phyloP scores from a whole-genome alignment of 2,888 invertebrate species.

The Yponomeuta malinellus region DNA sequence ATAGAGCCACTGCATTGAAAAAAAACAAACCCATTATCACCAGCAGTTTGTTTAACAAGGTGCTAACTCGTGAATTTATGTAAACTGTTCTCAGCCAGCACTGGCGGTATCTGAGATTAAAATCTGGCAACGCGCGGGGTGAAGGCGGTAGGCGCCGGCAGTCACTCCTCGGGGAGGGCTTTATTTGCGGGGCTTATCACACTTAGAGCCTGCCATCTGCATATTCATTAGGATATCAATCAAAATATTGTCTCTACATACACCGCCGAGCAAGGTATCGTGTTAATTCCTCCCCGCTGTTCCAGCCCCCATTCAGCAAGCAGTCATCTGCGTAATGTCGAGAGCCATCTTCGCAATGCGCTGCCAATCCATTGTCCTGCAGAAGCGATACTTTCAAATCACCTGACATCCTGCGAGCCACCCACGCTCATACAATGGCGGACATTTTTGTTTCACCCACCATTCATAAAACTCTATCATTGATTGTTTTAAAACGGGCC shows the following conservation, averaged over 20 bases:
- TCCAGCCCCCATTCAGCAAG: not conserved
- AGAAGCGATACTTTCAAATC: constrained; percentile 35
- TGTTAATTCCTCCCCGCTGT: not conserved
- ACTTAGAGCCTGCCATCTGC: constrained; percentile 49
- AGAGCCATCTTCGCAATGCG: constrained; percentile 39
- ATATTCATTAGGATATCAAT: constrained; percentile 73
- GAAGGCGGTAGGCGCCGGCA: constrained; percentile 50
- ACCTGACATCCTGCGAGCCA: constrained; percentile 58
- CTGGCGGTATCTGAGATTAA: constrained; percentile 72
- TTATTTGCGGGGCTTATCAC: constrained; percentile 65
- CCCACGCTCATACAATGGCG: constrained; percentile 32
- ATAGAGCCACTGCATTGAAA: not conserved
- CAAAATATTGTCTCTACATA: constrained; percentile 53
- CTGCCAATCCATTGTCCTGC: constrained; percentile 15
- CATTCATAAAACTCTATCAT: constrained; percentile 69
- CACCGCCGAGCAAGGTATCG: not conserved
- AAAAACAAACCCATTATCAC: constrained; percentile 48
- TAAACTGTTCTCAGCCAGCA: constrained; percentile 62
- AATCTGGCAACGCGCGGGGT: constrained; percentile 51
- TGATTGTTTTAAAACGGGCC: constrained; percentile 64
- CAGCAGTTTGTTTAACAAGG: constrained; percentile 70
- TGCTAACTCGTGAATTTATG: constrained; percentile 73
- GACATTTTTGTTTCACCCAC: constrained; percentile 60
- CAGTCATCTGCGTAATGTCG: constrained; percentile 16
- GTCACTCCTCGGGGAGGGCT: constrained; percentile 65